Conservation (phyloP, 2,888 invertebrate genomes). For the Resseliella maxima region DNA sequence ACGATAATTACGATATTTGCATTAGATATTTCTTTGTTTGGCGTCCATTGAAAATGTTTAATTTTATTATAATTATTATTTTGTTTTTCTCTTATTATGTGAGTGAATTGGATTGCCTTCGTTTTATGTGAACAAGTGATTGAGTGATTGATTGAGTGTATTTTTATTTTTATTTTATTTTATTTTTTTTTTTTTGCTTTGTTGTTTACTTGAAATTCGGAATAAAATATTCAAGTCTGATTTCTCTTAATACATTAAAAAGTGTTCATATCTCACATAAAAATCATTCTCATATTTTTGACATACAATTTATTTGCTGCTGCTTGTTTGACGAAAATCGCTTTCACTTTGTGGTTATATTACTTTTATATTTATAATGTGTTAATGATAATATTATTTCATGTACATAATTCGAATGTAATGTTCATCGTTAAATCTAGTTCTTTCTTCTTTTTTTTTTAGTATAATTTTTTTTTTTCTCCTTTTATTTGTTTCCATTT, state of each 20-base stretch:
- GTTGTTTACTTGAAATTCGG: not conserved
- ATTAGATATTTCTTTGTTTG: conserved; percentile 8
- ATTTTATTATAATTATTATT: no score
- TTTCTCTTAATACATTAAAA: not conserved
- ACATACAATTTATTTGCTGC: not conserved
- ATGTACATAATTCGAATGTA: conserved; percentile 47
- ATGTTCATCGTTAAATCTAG: conserved; percentile 6
- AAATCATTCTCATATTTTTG: conserved; percentile 7
- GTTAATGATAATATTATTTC: conserved; percentile 12
- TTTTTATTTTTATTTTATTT: not conserved
- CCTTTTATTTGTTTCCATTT: not conserved
- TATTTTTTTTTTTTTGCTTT: not conserved
- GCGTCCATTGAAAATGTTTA: not conserved
- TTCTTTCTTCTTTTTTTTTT: not conserved
- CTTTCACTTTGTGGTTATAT: not conserved
- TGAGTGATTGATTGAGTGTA: not conserved
- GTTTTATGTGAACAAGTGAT: no score
- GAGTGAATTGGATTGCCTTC: not conserved
- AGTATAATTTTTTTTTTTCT: not conserved
- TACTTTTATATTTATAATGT: conserved; percentile 8
- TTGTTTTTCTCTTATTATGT: not conserved
- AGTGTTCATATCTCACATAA: conserved; percentile 1
- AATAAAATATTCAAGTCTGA: not conserved
- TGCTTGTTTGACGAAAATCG: not conserved
- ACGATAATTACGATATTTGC: conserved; percentile 54